Percentiles rank a stretch among this genome's conserved stretches.
These are phyloP conservation scores for Cheiracanthium punctorium DNA, from an alignment of 2,888 invertebrate species.

Conservation along the genomic window DNA sequence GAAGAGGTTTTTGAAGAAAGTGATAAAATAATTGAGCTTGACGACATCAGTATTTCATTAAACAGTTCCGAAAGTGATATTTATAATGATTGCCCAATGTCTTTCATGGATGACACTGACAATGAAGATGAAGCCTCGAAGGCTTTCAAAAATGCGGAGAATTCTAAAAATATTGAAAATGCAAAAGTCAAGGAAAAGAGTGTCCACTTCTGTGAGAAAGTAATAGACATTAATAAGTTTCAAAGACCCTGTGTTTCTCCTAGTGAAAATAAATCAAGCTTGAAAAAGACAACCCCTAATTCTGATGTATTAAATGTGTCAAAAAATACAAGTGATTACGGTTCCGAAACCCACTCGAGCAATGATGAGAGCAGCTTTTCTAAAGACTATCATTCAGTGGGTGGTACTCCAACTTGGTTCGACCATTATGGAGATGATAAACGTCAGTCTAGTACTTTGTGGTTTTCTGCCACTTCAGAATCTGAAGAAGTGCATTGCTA, in stretches of 20 bases:
- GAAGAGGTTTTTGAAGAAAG: neutral
- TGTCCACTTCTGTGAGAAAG: slow-evolving; percentile 7
- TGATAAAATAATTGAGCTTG: slow-evolving; percentile 20
- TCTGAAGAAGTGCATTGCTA: neutral
- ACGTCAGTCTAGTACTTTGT: slow-evolving; percentile 43
- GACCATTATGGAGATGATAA: slow-evolving; percentile 54
- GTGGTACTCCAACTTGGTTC: slow-evolving; percentile 62
- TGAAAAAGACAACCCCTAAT: neutral
- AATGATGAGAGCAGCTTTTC: slow-evolving; percentile 12
- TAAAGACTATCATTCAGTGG: slow-evolving; percentile 29
- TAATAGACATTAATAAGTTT: neutral
- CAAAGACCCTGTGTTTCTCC: neutral
- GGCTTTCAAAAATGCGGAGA: neutral
- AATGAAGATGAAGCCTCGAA: slow-evolving; percentile 31
- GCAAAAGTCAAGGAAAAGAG: neutral
- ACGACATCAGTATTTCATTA: slow-evolving; percentile 52
- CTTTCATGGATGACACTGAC: slow-evolving; percentile 68
- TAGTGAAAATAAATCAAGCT: neutral
- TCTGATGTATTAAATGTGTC: neutral
- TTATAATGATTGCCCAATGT: slow-evolving; percentile 51
- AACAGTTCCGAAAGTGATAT: slow-evolving; percentile 48
- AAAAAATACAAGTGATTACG: neutral
- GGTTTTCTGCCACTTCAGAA: slow-evolving; percentile 20
- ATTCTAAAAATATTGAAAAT: neutral
- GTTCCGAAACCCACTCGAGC: neutral